Percentiles rank a stretch among this genome's conserved stretches.
phyloP scores from a whole-genome alignment of 2,888 invertebrate species.

The Harpagoxenus sublaevis region DNA sequence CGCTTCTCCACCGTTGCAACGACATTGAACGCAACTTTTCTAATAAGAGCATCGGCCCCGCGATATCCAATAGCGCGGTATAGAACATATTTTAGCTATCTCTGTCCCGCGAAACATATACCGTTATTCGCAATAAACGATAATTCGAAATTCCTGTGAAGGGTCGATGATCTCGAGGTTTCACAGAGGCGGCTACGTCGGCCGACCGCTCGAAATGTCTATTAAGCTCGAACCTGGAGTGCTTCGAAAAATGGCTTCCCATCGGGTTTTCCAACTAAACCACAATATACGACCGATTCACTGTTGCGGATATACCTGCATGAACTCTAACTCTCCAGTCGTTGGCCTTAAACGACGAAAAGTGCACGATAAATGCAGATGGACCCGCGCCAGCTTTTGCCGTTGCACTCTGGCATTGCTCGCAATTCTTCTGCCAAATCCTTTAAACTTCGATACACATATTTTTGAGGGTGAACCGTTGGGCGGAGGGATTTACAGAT shows the following conservation, averaged over 20 bases:
- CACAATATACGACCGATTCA: conserved; percentile 7
- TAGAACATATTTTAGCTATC: not conserved
- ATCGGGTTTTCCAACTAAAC: conserved; percentile 34
- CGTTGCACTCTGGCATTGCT: conserved; percentile 58
- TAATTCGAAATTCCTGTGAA: conserved; percentile 17
- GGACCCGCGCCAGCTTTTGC: conserved; percentile 66
- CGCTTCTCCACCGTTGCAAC: conserved; percentile 27
- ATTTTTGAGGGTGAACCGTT: not conserved
- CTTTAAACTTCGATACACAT: conserved; percentile 43
- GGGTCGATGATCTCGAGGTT: not conserved
- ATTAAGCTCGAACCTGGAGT: conserved; percentile 15
- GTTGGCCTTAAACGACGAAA: conserved; percentile 62
- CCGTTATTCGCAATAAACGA: conserved; percentile 25
- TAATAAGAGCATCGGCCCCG: conserved; percentile 48
- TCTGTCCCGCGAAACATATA: not conserved
- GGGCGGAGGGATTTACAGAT: conserved; percentile 3
- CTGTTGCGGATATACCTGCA: conserved; percentile 8
- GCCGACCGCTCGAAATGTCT: conserved; percentile 3
- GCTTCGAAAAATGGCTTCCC: conserved; percentile 36
- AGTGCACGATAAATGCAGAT: conserved; percentile 59
- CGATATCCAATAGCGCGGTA: not conserved
- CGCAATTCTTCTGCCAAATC: conserved; percentile 36
- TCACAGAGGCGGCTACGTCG: not conserved
- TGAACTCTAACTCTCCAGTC: conserved; percentile 41
- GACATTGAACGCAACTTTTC: conserved; percentile 59